These are phyloP conservation scores for Torymus aiolomorphi DNA, from an alignment of 2,888 invertebrate species.

Conservation along the genomic window DNA sequence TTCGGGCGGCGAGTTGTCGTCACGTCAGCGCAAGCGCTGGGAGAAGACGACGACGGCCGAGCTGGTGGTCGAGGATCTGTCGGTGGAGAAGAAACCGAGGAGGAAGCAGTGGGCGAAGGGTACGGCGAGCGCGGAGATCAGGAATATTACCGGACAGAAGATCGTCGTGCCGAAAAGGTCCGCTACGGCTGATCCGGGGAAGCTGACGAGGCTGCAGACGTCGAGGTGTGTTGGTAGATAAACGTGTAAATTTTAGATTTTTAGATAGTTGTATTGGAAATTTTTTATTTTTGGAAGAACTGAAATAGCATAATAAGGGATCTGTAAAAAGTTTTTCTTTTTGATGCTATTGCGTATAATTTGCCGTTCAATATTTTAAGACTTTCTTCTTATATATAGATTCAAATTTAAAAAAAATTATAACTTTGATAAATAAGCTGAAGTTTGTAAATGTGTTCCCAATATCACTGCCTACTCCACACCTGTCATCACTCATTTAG, in stretches of 20 bases:
- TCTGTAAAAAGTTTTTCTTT: too few relatives aligned
- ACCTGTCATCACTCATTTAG: too few relatives aligned
- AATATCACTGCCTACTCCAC: too few relatives aligned
- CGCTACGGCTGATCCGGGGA: conserved; percentile 31
- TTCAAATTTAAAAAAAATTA: too few relatives aligned
- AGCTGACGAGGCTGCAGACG: neutral
- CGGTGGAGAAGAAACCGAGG: conserved; percentile 44
- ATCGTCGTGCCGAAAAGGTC: conserved; percentile 36
- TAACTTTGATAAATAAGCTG: too few relatives aligned
- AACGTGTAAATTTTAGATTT: neutral
- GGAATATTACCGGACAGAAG: conserved; percentile 58
- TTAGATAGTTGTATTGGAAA: too few relatives aligned
- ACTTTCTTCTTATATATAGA: too few relatives aligned
- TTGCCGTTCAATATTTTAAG: too few relatives aligned
- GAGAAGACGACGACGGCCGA: conserved; percentile 46
- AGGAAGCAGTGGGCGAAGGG: conserved; percentile 69
- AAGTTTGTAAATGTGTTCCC: too few relatives aligned
- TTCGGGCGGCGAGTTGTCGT: conserved; percentile 34
- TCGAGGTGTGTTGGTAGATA: neutral
- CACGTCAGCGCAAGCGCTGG: conserved; percentile 58
- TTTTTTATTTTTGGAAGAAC: too few relatives aligned
- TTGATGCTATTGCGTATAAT: too few relatives aligned
- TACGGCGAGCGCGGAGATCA: conserved; percentile 41
- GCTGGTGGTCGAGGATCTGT: conserved; percentile 43
- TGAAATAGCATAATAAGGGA: too few relatives aligned